Evolutionary conservation across 2,113 vertebrate genomes (phyloP), one percentile per base, ranked within the genome.

Genomic region (Elephas maximus): DNA sequence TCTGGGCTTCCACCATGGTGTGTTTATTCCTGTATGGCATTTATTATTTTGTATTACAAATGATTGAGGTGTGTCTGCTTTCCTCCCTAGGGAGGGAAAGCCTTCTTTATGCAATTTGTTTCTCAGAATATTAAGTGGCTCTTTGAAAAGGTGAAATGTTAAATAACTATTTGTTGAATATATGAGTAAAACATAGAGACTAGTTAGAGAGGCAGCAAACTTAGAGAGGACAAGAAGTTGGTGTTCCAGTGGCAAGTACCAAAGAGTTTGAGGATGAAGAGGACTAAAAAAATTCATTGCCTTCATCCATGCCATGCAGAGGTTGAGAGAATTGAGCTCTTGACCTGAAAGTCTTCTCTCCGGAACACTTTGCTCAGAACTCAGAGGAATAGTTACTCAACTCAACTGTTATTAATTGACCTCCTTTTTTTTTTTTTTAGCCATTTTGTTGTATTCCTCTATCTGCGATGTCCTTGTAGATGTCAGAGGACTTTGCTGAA

Each of bases 111-210:
- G 33, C 33, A 41, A 45, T 77, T 69, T 60, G 20, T 85, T 90
- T 86, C 60, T 93, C 10, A 53, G 76, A 87, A 87, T 53, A 87
- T 51, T 44, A 37, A 53, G 37, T 62, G 44, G 26, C 12, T 60
- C 45, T 82, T 80, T 90, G 57, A 80, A 85, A 67, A 63, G 44
- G 3, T 84, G 48, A 94, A 92, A 73, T 92, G 18, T 74, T 76
- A 86, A 93, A 30, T 71, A 24, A 45, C 60, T 74, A 80, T 74
- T 74, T 67, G 2, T 86, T 86, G 57, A 79, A 21, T 86, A 21
- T 41, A 45, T 30, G 33, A 95, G 30, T 67, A 69, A 69, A 87
- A 87, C 26, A 44, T 67, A 86, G 82, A 90, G 23, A 89, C 69
- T 53, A 20, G 23, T 41, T 37, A 86, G 30, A 88, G 15, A 20